Conservation (phyloP, 2,888 invertebrate species). For the Zelleria hepariella region DNA sequence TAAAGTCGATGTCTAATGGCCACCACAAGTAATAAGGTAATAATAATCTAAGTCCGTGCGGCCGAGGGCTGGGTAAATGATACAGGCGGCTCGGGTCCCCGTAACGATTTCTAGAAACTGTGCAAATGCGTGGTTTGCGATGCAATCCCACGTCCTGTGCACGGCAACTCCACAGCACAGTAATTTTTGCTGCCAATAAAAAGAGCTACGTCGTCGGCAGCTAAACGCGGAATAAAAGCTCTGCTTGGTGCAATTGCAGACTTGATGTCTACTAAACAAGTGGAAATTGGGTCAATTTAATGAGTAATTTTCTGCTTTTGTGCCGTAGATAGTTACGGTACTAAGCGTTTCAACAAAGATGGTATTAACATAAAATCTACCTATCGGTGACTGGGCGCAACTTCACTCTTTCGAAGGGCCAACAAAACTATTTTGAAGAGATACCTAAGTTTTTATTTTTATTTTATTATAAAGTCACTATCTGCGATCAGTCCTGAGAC, state of each 20-base stretch:
- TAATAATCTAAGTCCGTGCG: constrained; percentile 33
- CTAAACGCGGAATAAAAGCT: constrained; percentile 6
- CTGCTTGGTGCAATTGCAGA: not conserved
- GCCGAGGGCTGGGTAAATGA: constrained; percentile 27
- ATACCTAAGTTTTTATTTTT: too few relatives aligned
- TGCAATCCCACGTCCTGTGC: constrained; percentile 17
- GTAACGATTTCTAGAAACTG: constrained; percentile 34
- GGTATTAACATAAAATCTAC: too few relatives aligned
- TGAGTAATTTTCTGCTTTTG: not conserved
- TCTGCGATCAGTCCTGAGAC: too few relatives aligned
- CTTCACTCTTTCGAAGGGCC: too few relatives aligned
- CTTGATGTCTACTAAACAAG: not conserved
- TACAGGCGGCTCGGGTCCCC: constrained; percentile 23
- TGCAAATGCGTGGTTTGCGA: constrained; percentile 16
- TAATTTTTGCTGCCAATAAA: constrained; percentile 27
- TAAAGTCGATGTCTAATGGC: constrained; percentile 29
- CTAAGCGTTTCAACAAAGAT: not conserved
- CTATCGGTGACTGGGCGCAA: too few relatives aligned
- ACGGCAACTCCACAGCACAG: constrained; percentile 17
- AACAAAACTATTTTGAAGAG: too few relatives aligned
- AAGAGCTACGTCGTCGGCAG: constrained; percentile 15
- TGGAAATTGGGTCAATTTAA: not conserved
- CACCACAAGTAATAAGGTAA: constrained; percentile 31
- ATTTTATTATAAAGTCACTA: too few relatives aligned
- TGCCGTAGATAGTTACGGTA: not conserved